Conservation (phyloP, 2,888 invertebrate species). For the Dryococelus australis region DNA sequence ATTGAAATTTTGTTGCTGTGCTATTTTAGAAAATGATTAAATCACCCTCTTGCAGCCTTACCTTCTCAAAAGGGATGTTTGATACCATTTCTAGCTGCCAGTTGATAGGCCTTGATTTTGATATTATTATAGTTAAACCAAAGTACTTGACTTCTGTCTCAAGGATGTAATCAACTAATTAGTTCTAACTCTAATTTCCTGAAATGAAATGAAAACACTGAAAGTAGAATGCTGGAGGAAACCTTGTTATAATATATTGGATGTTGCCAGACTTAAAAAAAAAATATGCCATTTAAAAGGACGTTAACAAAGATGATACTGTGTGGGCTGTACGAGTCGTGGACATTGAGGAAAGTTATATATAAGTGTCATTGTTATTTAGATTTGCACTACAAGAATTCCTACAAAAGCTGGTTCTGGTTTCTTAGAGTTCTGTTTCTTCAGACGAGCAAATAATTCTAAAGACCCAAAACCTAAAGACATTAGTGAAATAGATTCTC, state of each 20-base stretch:
- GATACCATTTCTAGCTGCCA: constrained; percentile 19
- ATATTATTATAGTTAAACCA: neutral
- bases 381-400: no score
- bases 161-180: neutral
- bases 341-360: no score
- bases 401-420: no score
- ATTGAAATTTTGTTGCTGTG: neutral
- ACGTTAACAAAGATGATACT: no score
- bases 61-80: neutral
- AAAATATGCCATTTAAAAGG: no score
- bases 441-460: no score
- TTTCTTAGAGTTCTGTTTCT: no score
- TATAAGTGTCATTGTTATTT: no score
- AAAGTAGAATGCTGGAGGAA: neutral
- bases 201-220: neutral
- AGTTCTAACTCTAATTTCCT: neutral
- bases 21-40: neutral
- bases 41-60: neutral
- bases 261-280: neutral
- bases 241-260: neutral
- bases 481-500: no score
- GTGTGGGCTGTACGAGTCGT: no score
- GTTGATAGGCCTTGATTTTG: neutral
- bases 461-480: no score
- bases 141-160: neutral